Conservation (phyloP, 2,797 vertebrate species). For the Eremophila alpestris region DNA sequence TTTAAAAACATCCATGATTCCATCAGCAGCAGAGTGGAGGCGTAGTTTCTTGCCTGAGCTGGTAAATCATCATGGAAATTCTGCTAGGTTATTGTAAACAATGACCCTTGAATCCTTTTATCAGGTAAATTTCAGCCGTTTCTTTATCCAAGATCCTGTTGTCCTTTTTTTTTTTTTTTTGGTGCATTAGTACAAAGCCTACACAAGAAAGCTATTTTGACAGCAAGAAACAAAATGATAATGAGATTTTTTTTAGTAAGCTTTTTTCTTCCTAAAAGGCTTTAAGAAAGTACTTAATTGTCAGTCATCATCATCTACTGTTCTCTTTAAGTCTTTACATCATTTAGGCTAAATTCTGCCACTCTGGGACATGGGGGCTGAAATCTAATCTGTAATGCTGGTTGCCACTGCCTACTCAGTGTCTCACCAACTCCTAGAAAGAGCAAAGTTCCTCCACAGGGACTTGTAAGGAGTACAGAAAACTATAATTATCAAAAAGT, state of each 20-base stretch:
- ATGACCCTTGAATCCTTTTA: not conserved
- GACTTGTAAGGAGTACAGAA: not conserved
- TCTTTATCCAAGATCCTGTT: slow-evolving; percentile 7
- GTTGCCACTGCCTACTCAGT: slow-evolving; percentile 13
- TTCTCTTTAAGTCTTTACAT: slow-evolving; percentile 38
- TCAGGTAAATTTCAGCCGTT: not conserved
- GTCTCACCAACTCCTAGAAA: slow-evolving; percentile 1
- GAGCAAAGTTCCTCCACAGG: slow-evolving; percentile 1
- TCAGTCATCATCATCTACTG: slow-evolving; percentile 33
- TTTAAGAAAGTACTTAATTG: slow-evolving; percentile 61
- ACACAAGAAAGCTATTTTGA: slow-evolving; percentile 59
- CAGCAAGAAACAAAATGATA: slow-evolving; percentile 61
- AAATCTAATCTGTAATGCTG: slow-evolving; percentile 6
- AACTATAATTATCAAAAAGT: not conserved
- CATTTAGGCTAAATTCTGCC: slow-evolving; percentile 36
- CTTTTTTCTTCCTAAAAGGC: not conserved
- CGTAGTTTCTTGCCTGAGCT: not conserved
- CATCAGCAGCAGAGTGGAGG: not conserved
- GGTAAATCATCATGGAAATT: not conserved
- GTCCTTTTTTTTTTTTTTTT: not conserved
- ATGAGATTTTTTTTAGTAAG: not conserved
- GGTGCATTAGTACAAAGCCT: slow-evolving; percentile 34
- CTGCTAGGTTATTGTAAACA: not conserved
- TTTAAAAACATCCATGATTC: not conserved
- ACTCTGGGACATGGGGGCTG: slow-evolving; percentile 41